Percentiles rank a stretch among this genome's conserved stretches.
phyloP scores from a whole-genome alignment of 2,797 vertebrate species.

The Pagetopsis macropterus region DNA sequence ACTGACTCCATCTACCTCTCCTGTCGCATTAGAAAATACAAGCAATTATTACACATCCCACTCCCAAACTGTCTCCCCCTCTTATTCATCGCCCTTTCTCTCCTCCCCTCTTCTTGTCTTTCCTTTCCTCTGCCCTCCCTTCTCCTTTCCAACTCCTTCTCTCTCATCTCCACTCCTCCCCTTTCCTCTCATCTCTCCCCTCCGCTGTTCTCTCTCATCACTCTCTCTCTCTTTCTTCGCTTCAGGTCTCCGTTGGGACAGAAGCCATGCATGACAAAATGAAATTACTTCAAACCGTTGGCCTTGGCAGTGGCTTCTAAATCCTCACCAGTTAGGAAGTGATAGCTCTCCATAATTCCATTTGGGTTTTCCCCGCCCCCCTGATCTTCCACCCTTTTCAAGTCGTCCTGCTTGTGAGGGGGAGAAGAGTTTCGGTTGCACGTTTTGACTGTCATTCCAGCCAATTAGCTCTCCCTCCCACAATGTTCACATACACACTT shows the following conservation, averaged over 20 bases:
- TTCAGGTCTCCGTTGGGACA: slow-evolving; percentile 75
- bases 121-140: slow-evolving; percentile 25
- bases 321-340: slow-evolving; percentile 77
- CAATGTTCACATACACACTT: slow-evolving; percentile 39
- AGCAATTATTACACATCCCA: slow-evolving; percentile 67
- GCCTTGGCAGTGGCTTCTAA: slow-evolving; percentile 74
- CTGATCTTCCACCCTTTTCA: slow-evolving; percentile 68
- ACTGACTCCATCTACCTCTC: slow-evolving; percentile 54
- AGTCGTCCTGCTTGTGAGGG: slow-evolving; percentile 48
- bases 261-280: slow-evolving; percentile 81
- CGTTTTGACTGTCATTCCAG: slow-evolving; percentile 61
- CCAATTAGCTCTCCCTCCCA: slow-evolving; percentile 70
- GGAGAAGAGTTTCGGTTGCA: slow-evolving; percentile 40
- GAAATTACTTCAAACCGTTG: slow-evolving; percentile 80
- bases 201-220: slow-evolving; percentile 33
- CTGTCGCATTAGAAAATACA: slow-evolving; percentile 65
- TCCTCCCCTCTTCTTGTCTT: slow-evolving; percentile 54
- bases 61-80: slow-evolving; percentile 50
- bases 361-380: slow-evolving; percentile 66
- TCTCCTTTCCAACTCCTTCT: slow-evolving; percentile 19
- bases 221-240: slow-evolving; percentile 42
- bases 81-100: slow-evolving; percentile 37
- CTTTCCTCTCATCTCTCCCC: slow-evolving; percentile 34
- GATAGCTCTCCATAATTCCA: slow-evolving; percentile 76
- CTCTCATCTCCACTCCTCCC: slow-evolving; percentile 40